These are phyloP conservation scores for Aphidius ervi DNA, from an alignment of 1,140 invertebrate genomes.

Conservation along the genomic window DNA sequence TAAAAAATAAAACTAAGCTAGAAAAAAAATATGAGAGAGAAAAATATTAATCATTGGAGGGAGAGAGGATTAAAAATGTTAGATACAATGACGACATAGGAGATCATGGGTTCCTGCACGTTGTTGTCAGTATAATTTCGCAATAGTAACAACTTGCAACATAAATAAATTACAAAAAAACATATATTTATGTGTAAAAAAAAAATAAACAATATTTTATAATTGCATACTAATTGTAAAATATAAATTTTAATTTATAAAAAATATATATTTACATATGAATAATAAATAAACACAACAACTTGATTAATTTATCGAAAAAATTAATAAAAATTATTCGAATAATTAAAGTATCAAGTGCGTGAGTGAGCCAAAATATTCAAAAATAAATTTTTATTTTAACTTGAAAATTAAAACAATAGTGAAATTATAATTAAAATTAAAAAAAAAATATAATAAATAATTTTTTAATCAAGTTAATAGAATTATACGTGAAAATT, in stretches of 20 bases:
- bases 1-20: background rate
- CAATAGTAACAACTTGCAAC: slow-evolving; percentile 45
- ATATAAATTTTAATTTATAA: slow-evolving; percentile 4
- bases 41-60: slow-evolving; percentile 21
- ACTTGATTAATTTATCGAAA: background rate
- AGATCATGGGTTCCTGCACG: slow-evolving; percentile 42
- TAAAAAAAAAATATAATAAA: too few relatives aligned
- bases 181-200: background rate
- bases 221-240: background rate
- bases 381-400: too few relatives aligned
- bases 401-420: too few relatives aligned
- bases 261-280: background rate
- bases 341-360: too few relatives aligned
- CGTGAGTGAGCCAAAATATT: too few relatives aligned
- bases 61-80: slow-evolving; percentile 48
- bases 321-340: too few relatives aligned
- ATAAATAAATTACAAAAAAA: slow-evolving; percentile 25
- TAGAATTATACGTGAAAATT: background rate
- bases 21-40: slow-evolving; percentile 3
- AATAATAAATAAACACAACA: background rate
- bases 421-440: too few relatives aligned
- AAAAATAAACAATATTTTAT: background rate
- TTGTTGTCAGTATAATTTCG: slow-evolving; percentile 49
- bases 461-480: background rate
- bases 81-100: slow-evolving; percentile 48